Base-by-base conservation (phyloP, 2,888 invertebrate genomes). In the Syrphus vitripennis region DNA sequence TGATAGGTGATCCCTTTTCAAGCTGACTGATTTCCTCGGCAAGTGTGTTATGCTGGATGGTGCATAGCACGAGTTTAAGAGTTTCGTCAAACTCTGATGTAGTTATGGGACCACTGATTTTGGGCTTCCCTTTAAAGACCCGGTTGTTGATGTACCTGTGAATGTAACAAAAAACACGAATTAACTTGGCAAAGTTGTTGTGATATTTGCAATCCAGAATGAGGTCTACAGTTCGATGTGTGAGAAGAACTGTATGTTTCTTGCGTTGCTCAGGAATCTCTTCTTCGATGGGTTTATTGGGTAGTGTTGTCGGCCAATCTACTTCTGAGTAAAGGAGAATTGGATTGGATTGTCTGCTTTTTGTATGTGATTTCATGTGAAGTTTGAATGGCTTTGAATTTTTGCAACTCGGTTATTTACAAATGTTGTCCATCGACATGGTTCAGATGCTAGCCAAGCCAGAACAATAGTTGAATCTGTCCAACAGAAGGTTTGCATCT, bases 51-150 rank as follows among this genome's bases (percentile, higher is more conserved):
- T 57, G 67, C 67, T 76, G 67, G 1, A 76, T 76, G 2, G 57
- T 76, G 55, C 65, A 12, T 1, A 75, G 10, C 19, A 65, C 2
- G 12, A 19, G 12, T 3, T 31, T 16, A 1, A 65, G 42, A 26
- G 42, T 42, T 37, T 74, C 63, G 4, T 55, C 65, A n/a, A 75
- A 75, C 21, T 75, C 74, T 14, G 19, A 6, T 21, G 74, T 53
- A n/a, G 63, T 42, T 9, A 74, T 74, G 9, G 63, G 19, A 19
- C 42, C 75, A 12, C 3, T 19, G 31, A 57, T 55, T 9, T 75
- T 57, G 29, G 55, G 45, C 16, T 31, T 45, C 10, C 10, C 24
- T 7, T 76, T 69, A 26, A 48, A 48, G 21, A 48, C 21, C 12
- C 48, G 21, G 9, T 48, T 21, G 9, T 48, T 48, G 7, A 48